Conservation (phyloP, 2,888 invertebrate species). For the Chalcosyrphus nemorum region DNA sequence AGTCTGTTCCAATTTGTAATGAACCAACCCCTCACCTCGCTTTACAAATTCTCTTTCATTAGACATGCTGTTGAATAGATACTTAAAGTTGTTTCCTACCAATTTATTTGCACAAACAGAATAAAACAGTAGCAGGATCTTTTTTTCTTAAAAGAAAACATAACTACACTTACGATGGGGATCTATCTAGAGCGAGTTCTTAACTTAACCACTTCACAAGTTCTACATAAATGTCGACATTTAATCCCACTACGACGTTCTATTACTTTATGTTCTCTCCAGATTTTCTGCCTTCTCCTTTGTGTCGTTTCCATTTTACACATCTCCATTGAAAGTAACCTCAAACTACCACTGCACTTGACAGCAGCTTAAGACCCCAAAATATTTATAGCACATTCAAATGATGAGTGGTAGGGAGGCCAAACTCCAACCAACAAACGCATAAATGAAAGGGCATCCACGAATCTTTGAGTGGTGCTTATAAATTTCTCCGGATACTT, state of each 20-base stretch:
- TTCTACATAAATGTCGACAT: background rate
- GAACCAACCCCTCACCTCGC: no score
- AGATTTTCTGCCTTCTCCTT: background rate
- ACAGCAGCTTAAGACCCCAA: slow-evolving; percentile 47
- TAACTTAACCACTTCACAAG: background rate
- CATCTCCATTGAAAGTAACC: background rate
- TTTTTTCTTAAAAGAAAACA: background rate
- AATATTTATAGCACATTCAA: slow-evolving; percentile 47
- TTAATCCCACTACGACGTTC: background rate
- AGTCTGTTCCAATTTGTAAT: no score
- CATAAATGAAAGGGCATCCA: slow-evolving; percentile 41
- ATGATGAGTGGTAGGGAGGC: slow-evolving; percentile 1
- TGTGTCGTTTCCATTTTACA: background rate
- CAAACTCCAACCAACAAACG: slow-evolving; percentile 18
- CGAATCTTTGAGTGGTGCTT: slow-evolving; percentile 42
- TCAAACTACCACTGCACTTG: slow-evolving; percentile 38
- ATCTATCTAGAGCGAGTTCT: background rate
- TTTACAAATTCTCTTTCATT: no score
- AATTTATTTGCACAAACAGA: background rate
- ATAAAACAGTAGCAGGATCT: no score
- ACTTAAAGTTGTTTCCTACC: no score
- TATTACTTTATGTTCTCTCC: background rate
- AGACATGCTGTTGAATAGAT: no score
- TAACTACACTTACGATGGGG: background rate
- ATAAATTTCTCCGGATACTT: slow-evolving; percentile 31